Base-by-base conservation (phyloP, 2,888 invertebrate species). In the Clunio marinus region DNA sequence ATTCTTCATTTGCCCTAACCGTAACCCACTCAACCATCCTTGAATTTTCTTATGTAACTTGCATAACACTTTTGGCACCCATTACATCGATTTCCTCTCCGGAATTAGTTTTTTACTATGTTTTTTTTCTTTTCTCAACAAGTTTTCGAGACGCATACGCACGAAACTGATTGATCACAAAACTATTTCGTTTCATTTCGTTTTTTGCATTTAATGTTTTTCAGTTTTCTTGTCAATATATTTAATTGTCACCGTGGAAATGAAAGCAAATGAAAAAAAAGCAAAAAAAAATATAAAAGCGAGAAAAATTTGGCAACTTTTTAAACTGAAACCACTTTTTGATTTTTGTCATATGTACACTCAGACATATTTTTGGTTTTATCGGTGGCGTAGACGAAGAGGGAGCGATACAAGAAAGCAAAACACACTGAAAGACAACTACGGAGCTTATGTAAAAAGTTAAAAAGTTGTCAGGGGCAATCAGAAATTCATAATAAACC, bases 221-320 rank as follows among this genome's bases (percentile, higher is more conserved):
- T n/a, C n/a, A n/a, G n/a, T n/a, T n/a, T n/a, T n/a, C n/a, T n/a
- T n/a, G n/a, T n/a, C n/a, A n/a, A n/a, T n/a, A n/a, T n/a, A n/a
- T n/a, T 32, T 41, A 10, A 15, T 5, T n/a, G 41, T 41, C 41
- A 41, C 41, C 15, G 10, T 41, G 15, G 15, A 41, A 41, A 41
- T 15, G 41, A 41, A 41, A 41, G 41, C 41, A 41, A 41, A 41
- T 10, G 41, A 41, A 32, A 32, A 8, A 32, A 8, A n/a, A n/a
- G n/a, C n/a, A n/a, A n/a, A n/a, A n/a, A n/a, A n/a, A n/a, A n/a
- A n/a, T n/a, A n/a, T n/a, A n/a, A n/a, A n/a, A n/a, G n/a, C n/a
- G n/a, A n/a, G 32, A 32, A 32, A 32, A 41, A 41, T 41, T 41
- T 41, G 41, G 41, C 41, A 41, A 41, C 41, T 41, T 10, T 41